phyloP scores from a whole-genome alignment of 92 coral and sea anemone species.

The Umimayanthus chanpuru region DNA sequence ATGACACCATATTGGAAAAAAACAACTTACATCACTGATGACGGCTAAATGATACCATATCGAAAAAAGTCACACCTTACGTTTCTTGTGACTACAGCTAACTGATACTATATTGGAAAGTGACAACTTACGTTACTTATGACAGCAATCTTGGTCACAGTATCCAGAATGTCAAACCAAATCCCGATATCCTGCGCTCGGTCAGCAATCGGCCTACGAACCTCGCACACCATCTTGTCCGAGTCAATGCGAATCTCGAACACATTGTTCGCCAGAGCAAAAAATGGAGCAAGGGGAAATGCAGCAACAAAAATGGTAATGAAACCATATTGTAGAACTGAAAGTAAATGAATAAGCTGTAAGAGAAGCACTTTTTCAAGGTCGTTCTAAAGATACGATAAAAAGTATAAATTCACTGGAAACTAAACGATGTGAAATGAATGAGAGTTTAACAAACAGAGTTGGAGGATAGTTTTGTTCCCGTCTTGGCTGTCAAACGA shows the following conservation, averaged over 20 bases:
- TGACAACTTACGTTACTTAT: slow-evolving; percentile 87
- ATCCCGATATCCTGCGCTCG: slow-evolving; percentile 96
- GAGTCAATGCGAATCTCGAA: slow-evolving; percentile 98
- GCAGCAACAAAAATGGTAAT: slow-evolving; percentile 99
- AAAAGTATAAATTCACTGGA: neutral
- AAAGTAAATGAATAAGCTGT: neutral
- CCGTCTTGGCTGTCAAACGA: too few species aligned
- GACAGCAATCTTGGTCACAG: slow-evolving; percentile 94
- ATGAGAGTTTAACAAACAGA: too few species aligned
- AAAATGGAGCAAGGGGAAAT: slow-evolving; percentile 97
- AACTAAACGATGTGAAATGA: too few species aligned
- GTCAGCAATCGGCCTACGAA: slow-evolving; percentile 95
- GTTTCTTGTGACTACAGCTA: too few species aligned
- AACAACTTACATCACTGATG: slow-evolving; percentile 83
- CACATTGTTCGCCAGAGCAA: slow-evolving; percentile 95
- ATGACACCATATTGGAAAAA: neutral
- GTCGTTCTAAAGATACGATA: neutral
- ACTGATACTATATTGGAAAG: neutral
- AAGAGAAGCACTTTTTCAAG: neutral
- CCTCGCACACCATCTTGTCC: slow-evolving; percentile 93
- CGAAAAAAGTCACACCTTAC: too few species aligned
- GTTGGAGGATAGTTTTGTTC: too few species aligned
- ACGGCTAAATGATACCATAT: slow-evolving; percentile 44
- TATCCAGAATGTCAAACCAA: slow-evolving; percentile 92
- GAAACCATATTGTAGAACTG: slow-evolving; percentile 98